Evolutionary conservation across 1,140 invertebrate genomes (phyloP), one percentile per base, ranked within the genome.

Genomic region (Brachionus rotundiformis): DNA sequence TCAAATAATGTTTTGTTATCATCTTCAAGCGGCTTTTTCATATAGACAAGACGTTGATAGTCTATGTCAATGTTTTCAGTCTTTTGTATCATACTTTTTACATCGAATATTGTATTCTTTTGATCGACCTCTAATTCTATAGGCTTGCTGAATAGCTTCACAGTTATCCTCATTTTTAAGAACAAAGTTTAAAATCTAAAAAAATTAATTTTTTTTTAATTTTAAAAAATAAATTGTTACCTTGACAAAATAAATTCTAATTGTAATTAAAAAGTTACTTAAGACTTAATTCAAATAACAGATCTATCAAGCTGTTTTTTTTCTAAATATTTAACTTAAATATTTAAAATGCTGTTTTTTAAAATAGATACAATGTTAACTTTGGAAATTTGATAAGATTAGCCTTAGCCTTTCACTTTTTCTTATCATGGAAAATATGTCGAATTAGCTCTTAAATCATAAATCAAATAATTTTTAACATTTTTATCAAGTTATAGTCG

Each of bases 141-240:
- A 5, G 47, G 76, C n/a, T 59, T 63, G 23, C 33, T 41, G 25
- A 79, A 79, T 39, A 79, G 11, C 19, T 79, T 79, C 11, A 59
- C 76, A 19, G 76, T 79, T 7, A 79, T 59, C 33, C 54, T 79
- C 76, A 79, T 79, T 79, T 13, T 79, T 16, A 33, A 39, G n/a
- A 75, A 29, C 27, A 54, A 5, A 41, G n/a, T 11, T 13, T 41
- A 13, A 41, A 41, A 41, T 41, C 39, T 41, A 41, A 41, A 41
- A 41, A 41, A 41, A 41, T 11, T 41, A 41, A n/a, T n/a, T n/a
- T n/a, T n/a, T n/a, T n/a, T n/a, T n/a, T 41, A 13, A 41, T 41
- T 54, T 49, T 16, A 19, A 19, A 19, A 19, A 54, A 54, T 36
- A 36, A 47, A 54, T 7, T 54, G 47, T 54, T 54, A 54, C 47